Evolutionary conservation across 2,888 invertebrate genomes (phyloP), one percentile per base, ranked within the genome.

Genomic region (Tinea trinotella): DNA sequence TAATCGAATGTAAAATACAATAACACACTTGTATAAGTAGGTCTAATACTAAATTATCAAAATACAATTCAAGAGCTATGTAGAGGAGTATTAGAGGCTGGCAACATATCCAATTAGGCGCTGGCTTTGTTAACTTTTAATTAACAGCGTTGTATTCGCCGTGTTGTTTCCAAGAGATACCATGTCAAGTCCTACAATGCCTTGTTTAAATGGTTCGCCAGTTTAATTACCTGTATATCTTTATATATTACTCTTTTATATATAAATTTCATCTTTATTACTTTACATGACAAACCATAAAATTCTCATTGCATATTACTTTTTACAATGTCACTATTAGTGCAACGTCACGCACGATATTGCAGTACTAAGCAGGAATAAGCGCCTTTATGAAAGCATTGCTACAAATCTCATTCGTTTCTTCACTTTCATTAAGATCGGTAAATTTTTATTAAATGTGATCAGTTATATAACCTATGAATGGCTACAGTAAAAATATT

Each of bases 81-180:
- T 46, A 17, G 18, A 24, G 24, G n/a, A 50, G 13, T 50, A 50
- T 50, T 50, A 50, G 50, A 50, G 50, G 24, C 50, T 24, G 24
- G 50, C 22, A 50, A 50, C 50, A 50, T 68, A 67, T 70, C 70
- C 70, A 73, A 74, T 72, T 71, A 73, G 66, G 66, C 61, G 61
- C 59, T 55, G 63, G 65, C 70, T 70, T 71, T 71, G 71, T 74
- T 70, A 72, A 72, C 71, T 74, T 74, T 72, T 73, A 74, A 74
- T 71, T 73, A 72, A 71, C 67, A 62, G 63, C 64, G 64, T 68
- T 68, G 66, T 64, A 62, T 70, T 24, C 50, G 13, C 50, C 4
- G 22, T 24, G 50, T 50, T 50, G 50, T 24, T 50, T 50, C 13
- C 24, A 24, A 22, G 50, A 50, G 24, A 50, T 50, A 50, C 50